Evolutionary conservation across 2,888 invertebrate species (phyloP), one percentile per base, ranked within the genome.

Genomic region (Omphaloscelis lunosa): DNA sequence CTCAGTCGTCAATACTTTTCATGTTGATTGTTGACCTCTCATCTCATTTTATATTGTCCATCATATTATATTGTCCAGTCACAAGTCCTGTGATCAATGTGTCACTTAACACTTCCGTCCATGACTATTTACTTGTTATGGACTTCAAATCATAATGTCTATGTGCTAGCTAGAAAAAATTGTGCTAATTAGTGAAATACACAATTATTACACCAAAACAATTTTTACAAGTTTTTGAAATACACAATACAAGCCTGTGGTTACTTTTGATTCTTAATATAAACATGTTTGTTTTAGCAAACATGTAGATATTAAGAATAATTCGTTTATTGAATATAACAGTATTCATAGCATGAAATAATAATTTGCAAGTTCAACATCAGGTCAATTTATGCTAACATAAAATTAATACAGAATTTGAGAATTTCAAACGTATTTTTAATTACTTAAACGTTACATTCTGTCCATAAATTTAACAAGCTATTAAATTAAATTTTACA

Each of bases 31-130:
- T 88, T 91, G 89, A 89, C 87, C 84, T 90, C 86, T 90, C 89
- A 90, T 92, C 89, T 90, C 85, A 90, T 61, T 71, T 56, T 84
- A 89, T 88, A 90, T 82, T 78, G 83, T 84, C 84, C 84, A 82
- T 90, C 85, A 90, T 61, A 70, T 62, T 83, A 89, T 87, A 90
- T 86, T 78, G 78, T 82, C 86, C 83, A 73, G 83, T 85, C 79
- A 76, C 70, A 82, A 59, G 83, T 86, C 88, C 90, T 87, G 85
- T 80, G 72, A 84, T 85, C 77, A 75, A 77, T 80, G 72, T 85
- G 83, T 95, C 94, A 95, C 92, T 94, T 96, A 89, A 96, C 91
- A 92, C 92, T 94, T 92, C 95, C 95, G 91, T 95, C 96, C 96
- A 95, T 96, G 93, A 94, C 95, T 91, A 88, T 80, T 90, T 91